A percentile compares a stretch with the other conserved stretches of the same genome.
Conservation (phyloP, 2,797 vertebrate species). For the Myotis myotis region DNA sequence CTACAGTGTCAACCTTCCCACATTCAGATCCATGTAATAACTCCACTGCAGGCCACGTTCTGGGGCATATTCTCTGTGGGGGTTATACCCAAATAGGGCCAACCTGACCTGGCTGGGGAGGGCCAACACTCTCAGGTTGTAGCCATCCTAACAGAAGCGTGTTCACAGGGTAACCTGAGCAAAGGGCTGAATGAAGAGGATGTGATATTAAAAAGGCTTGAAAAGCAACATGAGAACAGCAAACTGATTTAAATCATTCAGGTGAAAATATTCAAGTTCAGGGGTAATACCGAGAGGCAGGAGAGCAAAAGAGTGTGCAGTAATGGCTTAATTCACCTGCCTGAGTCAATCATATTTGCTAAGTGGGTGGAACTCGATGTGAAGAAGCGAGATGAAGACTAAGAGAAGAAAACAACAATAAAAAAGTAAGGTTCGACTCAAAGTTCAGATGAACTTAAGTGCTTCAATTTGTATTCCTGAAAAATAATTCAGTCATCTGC, state of each 20-base stretch:
- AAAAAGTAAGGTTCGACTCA: neutral
- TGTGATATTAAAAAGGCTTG: neutral
- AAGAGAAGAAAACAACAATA: neutral
- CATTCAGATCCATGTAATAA: neutral
- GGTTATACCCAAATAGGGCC: neutral
- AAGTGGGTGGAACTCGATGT: conserved; percentile 18
- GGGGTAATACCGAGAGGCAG: neutral
- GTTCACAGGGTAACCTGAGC: neutral
- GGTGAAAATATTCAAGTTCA: conserved; percentile 18
- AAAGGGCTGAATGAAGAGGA: neutral
- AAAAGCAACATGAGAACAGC: neutral
- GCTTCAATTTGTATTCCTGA: neutral
- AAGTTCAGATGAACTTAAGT: neutral
- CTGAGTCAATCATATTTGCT: neutral
- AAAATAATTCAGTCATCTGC: neutral
- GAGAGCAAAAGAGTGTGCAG: neutral
- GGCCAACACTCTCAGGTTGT: neutral
- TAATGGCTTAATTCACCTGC: neutral
- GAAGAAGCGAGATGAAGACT: neutral
- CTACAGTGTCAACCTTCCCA: neutral
- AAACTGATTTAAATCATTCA: neutral
- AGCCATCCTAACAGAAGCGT: neutral
- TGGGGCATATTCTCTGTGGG: neutral
- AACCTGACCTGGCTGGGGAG: neutral
- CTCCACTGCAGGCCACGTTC: neutral